These are phyloP conservation scores for Silurus meridionalis DNA, from an alignment of 2,113 vertebrate species.

Conservation along the genomic window DNA sequence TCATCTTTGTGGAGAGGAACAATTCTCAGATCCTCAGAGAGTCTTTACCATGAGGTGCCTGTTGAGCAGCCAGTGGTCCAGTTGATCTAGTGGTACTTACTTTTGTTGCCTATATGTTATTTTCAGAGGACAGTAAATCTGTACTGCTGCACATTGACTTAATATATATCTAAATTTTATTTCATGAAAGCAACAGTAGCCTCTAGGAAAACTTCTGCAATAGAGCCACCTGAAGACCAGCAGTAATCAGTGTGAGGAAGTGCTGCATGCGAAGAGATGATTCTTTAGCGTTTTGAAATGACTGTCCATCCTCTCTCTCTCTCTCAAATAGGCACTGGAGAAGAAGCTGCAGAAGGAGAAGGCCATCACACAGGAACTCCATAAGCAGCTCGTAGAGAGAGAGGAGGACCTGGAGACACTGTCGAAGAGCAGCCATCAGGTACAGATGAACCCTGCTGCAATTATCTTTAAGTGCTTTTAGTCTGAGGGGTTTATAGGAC, in stretches of 20 bases:
- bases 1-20: no score
- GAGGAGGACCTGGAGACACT: constrained; percentile 70
- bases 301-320: not conserved
- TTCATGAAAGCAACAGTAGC: no score
- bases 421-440: constrained; percentile 74
- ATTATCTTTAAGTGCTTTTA: not conserved
- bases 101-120: no score
- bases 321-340: constrained; percentile 72
- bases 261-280: not conserved
- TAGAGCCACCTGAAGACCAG: not conserved
- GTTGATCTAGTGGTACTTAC: no score
- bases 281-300: constrained; percentile 12
- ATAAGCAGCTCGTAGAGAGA: constrained; percentile 74
- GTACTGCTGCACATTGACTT: no score
- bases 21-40: no score
- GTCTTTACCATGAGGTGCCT: no score
- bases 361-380: constrained; percentile 69
- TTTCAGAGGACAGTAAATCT: no score
- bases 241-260: not conserved
- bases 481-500: not conserved
- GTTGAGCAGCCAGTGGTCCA: no score
- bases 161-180: no score
- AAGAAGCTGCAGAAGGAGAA: constrained; percentile 77
- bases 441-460: constrained; percentile 55
- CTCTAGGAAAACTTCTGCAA: no score